phyloP scores from a whole-genome alignment of 2,113 vertebrate genomes.

The Marmota flaviventris region DNA sequence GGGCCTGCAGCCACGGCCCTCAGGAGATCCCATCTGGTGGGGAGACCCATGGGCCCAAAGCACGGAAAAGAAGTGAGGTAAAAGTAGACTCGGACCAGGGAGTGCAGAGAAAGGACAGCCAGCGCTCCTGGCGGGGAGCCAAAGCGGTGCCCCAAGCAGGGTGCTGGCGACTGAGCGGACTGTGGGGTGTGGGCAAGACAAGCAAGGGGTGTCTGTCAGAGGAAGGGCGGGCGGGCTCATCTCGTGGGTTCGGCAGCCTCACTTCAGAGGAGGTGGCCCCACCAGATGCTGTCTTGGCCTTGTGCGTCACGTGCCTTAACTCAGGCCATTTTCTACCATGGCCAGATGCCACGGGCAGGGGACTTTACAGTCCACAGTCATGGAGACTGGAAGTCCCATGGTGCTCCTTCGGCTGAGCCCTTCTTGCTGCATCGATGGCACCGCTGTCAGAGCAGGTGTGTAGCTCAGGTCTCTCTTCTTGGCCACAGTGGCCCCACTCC shows the following conservation, averaged over 20 bases:
- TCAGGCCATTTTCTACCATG: not conserved
- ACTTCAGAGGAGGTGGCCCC: too few species aligned
- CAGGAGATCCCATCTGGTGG: accelerated
- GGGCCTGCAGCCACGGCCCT: accelerated
- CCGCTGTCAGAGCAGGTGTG: not conserved
- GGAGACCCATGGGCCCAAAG: accelerated
- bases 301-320: too few species aligned
- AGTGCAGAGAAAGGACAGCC: not conserved
- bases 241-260: too few species aligned
- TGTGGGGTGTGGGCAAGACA: too few species aligned
- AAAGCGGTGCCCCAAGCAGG: not conserved
- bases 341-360: not conserved
- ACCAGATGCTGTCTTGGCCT: too few species aligned
- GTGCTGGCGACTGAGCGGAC: not conserved
- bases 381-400: not conserved
- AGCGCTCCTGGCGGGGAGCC: too few species aligned
- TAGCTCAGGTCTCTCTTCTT: not conserved
- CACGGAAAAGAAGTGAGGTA: accelerated
- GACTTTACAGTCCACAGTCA: not conserved
- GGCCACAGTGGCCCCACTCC: not conserved
- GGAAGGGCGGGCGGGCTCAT: too few species aligned
- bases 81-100: not conserved
- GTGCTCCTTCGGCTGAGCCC: not conserved
- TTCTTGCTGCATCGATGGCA: not conserved
- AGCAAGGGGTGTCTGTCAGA: not conserved